These are phyloP conservation scores for Mandrillus leucophaeus DNA, from an alignment of 2,113 vertebrate species.

Conservation along the genomic window DNA sequence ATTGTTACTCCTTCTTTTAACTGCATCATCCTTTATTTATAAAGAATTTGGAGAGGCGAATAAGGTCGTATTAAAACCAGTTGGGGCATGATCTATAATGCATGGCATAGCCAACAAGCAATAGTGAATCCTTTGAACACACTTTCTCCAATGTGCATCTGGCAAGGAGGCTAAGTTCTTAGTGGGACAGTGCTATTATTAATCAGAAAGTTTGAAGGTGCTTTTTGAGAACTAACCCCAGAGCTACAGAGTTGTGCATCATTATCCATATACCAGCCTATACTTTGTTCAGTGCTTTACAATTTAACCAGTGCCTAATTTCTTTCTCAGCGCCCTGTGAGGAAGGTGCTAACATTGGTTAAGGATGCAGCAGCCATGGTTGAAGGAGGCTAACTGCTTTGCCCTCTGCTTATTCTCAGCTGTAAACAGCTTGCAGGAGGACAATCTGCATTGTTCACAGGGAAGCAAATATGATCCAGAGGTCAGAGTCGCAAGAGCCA, in stretches of 20 bases:
- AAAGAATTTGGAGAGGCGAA: neutral
- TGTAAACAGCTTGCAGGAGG: neutral
- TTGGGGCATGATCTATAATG: too few relatives aligned
- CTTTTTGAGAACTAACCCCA: neutral
- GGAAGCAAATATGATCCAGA: neutral
- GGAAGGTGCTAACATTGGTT: accelerated
- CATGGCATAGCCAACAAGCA: too few relatives aligned
- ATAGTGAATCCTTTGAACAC: accelerated
- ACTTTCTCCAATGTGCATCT: neutral
- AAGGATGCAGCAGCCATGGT: too few relatives aligned
- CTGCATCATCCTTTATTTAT: accelerated
- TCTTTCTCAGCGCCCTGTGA: neutral
- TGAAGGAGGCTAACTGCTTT: neutral
- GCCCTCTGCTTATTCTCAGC: neutral
- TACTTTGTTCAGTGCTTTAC: neutral
- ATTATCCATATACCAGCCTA: accelerated
- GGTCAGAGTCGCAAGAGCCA: accelerated
- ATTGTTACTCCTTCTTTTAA: accelerated
- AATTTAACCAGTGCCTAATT: neutral
- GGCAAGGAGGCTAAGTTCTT: too few relatives aligned
- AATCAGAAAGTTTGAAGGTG: neutral
- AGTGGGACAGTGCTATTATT: accelerated
- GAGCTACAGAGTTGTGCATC: neutral
- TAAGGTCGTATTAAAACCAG: neutral
- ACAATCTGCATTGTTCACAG: neutral